Conservation (phyloP, 2,113 vertebrate species). For the Gracilinanus agilis region DNA sequence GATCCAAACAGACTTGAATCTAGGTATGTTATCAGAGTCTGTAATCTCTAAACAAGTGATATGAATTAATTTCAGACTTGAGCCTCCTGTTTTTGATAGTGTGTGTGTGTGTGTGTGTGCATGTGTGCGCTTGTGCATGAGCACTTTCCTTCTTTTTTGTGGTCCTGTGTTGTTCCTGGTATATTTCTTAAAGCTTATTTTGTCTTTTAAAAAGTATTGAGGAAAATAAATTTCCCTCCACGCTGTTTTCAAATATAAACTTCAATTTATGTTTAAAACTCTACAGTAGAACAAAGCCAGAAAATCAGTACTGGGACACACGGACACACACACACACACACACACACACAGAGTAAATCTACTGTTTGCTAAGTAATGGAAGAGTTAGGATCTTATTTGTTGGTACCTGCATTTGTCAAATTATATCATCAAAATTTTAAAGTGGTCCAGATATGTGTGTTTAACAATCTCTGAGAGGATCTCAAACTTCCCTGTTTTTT, state of each 20-base stretch:
- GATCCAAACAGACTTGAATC: neutral
- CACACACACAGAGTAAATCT: no score
- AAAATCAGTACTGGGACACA: no score
- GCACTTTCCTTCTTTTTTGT: neutral
- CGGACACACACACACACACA: no score
- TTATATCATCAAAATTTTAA: neutral
- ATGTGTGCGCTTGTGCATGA: neutral
- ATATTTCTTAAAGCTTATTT: constrained; percentile 35
- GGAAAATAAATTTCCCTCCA: neutral
- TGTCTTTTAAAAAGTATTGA: neutral
- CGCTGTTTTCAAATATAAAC: constrained; percentile 2
- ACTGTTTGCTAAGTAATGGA: neutral
- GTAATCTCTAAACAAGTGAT: neutral
- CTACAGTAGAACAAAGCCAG: neutral
- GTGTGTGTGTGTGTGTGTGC: no score
- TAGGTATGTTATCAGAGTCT: neutral
- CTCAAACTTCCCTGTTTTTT: neutral
- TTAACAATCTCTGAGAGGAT: no score
- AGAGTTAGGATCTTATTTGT: neutral
- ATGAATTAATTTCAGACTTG: constrained; percentile 6
- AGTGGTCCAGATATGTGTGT: neutral
- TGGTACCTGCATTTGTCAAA: neutral
- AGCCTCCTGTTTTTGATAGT: neutral
- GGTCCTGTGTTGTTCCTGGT: neutral
- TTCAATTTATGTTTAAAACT: neutral